These are phyloP conservation scores for Plecturocebus donacophilus DNA, from an alignment of 2,113 vertebrate genomes.

Conservation along the genomic window DNA sequence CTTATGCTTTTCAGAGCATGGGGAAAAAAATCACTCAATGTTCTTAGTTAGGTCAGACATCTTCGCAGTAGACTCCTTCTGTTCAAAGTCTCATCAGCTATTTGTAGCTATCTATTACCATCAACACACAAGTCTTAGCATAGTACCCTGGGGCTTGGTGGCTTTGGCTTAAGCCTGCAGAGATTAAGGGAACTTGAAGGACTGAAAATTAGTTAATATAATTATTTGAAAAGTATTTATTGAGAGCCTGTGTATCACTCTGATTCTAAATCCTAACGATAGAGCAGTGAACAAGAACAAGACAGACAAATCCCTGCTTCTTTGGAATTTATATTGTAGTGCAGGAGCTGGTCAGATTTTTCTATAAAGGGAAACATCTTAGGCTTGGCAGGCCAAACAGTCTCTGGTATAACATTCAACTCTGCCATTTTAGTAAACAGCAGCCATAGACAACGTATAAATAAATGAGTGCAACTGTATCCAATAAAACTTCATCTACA, in stretches of 20 bases:
- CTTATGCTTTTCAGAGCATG: neutral
- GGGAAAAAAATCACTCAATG: neutral
- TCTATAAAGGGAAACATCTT: neutral
- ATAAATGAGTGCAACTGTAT: neutral
- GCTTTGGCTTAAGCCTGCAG: neutral
- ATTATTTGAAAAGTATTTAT: neutral
- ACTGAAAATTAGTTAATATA: neutral
- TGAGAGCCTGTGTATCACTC: neutral
- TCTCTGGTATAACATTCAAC: neutral
- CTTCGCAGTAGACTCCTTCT: neutral
- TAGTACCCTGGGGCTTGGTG: neutral
- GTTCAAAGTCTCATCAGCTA: neutral
- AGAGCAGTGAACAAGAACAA: neutral
- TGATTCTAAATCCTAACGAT: neutral
- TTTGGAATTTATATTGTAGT: neutral
- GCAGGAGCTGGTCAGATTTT: neutral
- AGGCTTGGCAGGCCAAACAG: neutral
- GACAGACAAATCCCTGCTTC: neutral
- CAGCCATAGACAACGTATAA: neutral
- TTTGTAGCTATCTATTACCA: neutral
- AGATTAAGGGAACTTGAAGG: neutral
- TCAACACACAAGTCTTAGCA: neutral
- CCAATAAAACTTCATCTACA: constrained; percentile 7
- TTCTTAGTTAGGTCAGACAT: neutral
- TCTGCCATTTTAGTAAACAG: neutral